Percentiles rank a stretch among this genome's conserved stretches.
Conservation (phyloP, 2,113 vertebrate genomes). For the Psittacus erithacus region DNA sequence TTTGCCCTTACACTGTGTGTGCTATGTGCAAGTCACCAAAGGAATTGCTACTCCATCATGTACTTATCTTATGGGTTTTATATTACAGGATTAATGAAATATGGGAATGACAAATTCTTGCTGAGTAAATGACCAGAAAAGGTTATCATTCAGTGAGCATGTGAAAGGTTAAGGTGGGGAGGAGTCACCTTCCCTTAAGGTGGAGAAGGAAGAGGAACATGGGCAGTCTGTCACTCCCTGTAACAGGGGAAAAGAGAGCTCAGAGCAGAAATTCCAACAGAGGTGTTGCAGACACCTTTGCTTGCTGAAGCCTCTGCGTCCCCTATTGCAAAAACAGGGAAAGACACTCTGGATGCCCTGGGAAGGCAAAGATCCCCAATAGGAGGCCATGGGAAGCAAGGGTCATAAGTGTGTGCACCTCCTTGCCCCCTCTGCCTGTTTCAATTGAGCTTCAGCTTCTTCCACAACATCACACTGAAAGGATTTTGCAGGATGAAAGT, state of each 20-base stretch:
- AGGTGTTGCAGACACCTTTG: neutral
- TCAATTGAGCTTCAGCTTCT: neutral
- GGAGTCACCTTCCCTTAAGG: neutral
- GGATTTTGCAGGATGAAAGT: neutral
- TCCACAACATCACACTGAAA: accelerated
- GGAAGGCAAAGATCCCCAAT: neutral
- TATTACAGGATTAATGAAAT: constrained; percentile 46
- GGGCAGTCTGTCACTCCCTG: neutral
- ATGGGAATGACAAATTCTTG: constrained; percentile 39
- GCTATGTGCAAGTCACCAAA: neutral
- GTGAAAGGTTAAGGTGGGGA: neutral
- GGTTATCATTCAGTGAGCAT: constrained; percentile 18
- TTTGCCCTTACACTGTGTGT: neutral
- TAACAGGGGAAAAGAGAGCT: neutral
- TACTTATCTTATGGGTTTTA: neutral
- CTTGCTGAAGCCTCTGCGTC: neutral
- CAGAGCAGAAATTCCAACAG: neutral
- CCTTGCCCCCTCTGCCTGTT: neutral
- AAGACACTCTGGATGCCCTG: neutral
- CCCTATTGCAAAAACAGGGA: neutral
- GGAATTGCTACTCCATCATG: neutral
- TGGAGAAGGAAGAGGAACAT: neutral
- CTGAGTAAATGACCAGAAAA: constrained; percentile 45
- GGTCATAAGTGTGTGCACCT: accelerated
- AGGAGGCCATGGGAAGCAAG: neutral